Evolutionary conservation across 2,113 vertebrate species (phyloP).

Genomic region (Geococcyx californianus): DNA sequence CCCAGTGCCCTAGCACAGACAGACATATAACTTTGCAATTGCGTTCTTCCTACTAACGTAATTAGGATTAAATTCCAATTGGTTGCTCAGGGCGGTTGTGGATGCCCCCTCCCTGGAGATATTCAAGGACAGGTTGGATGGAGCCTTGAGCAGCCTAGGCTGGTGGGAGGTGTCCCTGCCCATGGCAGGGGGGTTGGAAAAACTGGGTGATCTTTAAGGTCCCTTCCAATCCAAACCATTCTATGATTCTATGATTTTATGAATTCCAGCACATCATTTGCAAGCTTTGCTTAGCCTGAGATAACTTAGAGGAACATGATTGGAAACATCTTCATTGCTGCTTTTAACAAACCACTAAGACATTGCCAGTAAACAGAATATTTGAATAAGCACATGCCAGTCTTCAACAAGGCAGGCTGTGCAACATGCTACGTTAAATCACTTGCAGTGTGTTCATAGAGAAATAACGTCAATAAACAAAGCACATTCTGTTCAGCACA

Average conservation of each 20-base stretch:
- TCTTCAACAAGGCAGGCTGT: background rate
- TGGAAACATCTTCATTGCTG: background rate
- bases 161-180: too few relatives aligned
- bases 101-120: too few relatives aligned
- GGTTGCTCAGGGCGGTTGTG: too few relatives aligned
- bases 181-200: too few relatives aligned
- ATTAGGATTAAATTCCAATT: conserved; percentile 6
- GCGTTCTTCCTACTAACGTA: background rate
- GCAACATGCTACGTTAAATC: background rate
- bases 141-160: too few relatives aligned
- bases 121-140: too few relatives aligned
- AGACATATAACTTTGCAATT: background rate
- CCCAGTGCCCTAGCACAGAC: background rate
- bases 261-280: background rate
- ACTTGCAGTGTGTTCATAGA: background rate
- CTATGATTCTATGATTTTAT: too few relatives aligned
- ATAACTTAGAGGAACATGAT: background rate
- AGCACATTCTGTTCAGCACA: background rate
- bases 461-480: conserved; percentile 25
- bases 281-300: background rate
- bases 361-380: background rate
- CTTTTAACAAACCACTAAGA: background rate
- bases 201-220: too few relatives aligned
- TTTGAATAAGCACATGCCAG: background rate
- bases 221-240: too few relatives aligned